Evolutionary conservation across 2,888 invertebrate species (phyloP), one percentile per base, ranked within the genome.

Genomic region (Lithophane ornitopus): DNA sequence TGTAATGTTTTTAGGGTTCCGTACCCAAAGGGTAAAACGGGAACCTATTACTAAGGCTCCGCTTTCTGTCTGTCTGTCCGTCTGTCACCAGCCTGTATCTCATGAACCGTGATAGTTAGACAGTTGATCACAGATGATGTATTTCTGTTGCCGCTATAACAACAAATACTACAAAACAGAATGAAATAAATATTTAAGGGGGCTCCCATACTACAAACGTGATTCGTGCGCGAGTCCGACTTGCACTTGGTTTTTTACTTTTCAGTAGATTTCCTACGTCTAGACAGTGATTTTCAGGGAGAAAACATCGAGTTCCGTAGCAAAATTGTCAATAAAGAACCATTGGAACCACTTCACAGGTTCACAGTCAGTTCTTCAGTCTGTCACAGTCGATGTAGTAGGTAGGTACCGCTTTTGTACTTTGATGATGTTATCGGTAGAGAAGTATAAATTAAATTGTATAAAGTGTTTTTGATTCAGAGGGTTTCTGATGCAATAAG

Each of bases 281-380:
- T 41, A 74, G 39, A 41, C 4, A 39, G 28, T 49, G 2, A 52
- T n/a, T 26, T 76, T 74, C 11, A 76, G 39, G n/a, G 9, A 62
- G 61, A 76, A 34, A 44, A 22, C 14, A 11, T 11, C 26, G 12
- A 34, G 3, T 11, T 78, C 3, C 22, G n/a, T 6, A 7, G 16
- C 22, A 8, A 11, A 66, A 28, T 66, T 52, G 1, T 12, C 2
- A 34, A 34, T 28, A n/a, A n/a, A 4, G 4, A 3, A 44, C 69
- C 22, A 7, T 44, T 44, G 7, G 16, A 69, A 26, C 26, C 7
- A 26, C 44, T 65, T 39, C 34, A 34, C 14, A 22, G 19, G 26
- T 65, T 39, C 34, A 34, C 14, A 22, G 19, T 6, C 34, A 22
- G 34, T 34, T 7, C 0, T 12, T 61, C 34, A 62, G n/a, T 39